phyloP scores from a whole-genome alignment of 2,888 invertebrate genomes.

The Osmoderma eremita region DNA sequence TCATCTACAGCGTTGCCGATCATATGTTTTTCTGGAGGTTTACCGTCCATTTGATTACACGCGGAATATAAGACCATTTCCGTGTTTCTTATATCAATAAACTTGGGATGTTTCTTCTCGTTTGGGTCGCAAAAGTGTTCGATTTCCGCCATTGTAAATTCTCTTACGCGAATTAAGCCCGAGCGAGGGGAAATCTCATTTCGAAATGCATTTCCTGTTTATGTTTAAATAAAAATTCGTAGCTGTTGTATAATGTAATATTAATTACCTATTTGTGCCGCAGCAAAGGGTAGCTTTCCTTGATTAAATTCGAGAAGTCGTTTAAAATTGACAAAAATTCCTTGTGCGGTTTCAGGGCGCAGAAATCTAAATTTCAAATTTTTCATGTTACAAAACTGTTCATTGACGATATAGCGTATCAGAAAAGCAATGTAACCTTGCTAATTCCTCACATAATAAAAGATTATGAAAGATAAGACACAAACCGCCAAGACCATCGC shows the following conservation, averaged over 20 bases:
- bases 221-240: slow-evolving; percentile 26
- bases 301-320: slow-evolving; percentile 97
- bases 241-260: neutral
- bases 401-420: neutral
- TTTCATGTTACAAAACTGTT: slow-evolving; percentile 38
- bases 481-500: no score
- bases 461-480: no score
- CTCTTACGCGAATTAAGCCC: slow-evolving; percentile 93
- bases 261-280: slow-evolving; percentile 93
- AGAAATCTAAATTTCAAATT: slow-evolving; percentile 72
- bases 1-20: slow-evolving; percentile 90
- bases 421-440: no score
- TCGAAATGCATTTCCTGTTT: slow-evolving; percentile 86
- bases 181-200: slow-evolving; percentile 99
- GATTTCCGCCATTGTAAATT: slow-evolving; percentile 99
- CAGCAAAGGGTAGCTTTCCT: slow-evolving; percentile 95
- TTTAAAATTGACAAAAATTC: slow-evolving; percentile 99
- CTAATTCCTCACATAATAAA: no score
- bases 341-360: slow-evolving; percentile 98
- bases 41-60: slow-evolving; percentile 97
- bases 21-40: slow-evolving; percentile 77
- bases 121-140: slow-evolving; percentile 98
- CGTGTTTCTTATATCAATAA: slow-evolving; percentile 78
- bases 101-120: slow-evolving; percentile 91
- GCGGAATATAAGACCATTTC: slow-evolving; percentile 91